Base-by-base conservation (phyloP, 2,113 vertebrate genomes). In the Maccullochella peelii region DNA sequence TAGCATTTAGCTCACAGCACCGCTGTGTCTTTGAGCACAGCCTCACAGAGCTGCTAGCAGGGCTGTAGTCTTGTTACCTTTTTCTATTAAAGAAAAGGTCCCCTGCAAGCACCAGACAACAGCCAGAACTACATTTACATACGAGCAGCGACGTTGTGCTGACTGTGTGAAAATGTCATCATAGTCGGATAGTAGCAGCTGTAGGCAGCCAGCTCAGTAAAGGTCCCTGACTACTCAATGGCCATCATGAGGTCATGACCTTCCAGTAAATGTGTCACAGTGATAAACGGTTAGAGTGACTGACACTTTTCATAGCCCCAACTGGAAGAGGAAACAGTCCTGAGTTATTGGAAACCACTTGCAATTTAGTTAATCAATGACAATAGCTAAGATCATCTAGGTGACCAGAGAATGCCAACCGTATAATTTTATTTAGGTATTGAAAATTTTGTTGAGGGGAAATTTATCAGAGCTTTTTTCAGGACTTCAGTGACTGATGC, bases 201-300 rank as follows among this genome's bases (percentile, higher is more conserved):
- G 81, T 38, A 59, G 54, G 75, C 58, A 69, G 86, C 65, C 57
- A 4, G 80, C 57, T 88, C 76, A 59, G 75, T 50, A 57, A 73
- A 77, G 55, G 18, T 62, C 80, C 66, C 84, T 86, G 84, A 87
- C 89, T 50, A 33, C 68, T 91, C 69, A 77, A 33, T 55, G 68
- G 76, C 50, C 79, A 85, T 85, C 66, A 85, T 11, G 66, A 82
- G 90, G 91, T 85, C 86, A 23, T 74, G 87, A 91, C 90, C 87
- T 75, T 86, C 82, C 81, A 88, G 77, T 91, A 86, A 90, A 91
- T 80, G 77, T 90, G 89, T 93, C 92, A 80, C 67, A 6, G 83
- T 89, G 88, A 91, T 63, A 38, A 84, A 88, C 68, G 73, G 68
- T 70, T 23, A 68, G 81, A 71, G 73, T 80, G 83, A 87, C 73